These are phyloP conservation scores for Lytechinus pictus DNA, from an alignment of 35 echinoderm and acorn worm genomes.

Conservation along the genomic window DNA sequence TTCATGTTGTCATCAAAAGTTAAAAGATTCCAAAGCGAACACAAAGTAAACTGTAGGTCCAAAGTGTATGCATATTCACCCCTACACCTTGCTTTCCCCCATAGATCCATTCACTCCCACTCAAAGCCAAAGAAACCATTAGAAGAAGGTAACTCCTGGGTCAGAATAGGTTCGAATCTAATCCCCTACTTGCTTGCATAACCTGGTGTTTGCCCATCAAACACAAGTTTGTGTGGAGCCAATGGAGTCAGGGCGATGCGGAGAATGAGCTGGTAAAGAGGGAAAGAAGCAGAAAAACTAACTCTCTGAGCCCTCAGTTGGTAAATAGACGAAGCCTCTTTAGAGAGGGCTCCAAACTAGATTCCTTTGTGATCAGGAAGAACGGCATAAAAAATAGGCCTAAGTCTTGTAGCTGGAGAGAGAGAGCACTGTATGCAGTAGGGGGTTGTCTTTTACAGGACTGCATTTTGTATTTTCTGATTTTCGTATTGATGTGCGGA, in stretches of 20 bases:
- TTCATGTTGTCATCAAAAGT: constrained; percentile 39
- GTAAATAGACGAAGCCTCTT: constrained; percentile 51
- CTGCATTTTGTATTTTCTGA: too few relatives aligned
- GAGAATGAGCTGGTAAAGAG: background rate
- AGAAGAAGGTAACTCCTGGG: constrained; percentile 1
- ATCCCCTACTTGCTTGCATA: constrained; percentile 48
- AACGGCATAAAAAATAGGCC: background rate
- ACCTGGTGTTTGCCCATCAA: constrained; percentile 39
- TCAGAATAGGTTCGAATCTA: background rate
- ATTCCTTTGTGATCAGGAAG: constrained; percentile 2
- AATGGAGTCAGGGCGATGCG: constrained; percentile 18
- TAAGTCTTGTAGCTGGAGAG: background rate
- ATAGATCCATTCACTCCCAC: background rate
- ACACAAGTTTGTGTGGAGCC: constrained; percentile 44
- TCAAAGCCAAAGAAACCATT: background rate
- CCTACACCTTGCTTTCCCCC: background rate
- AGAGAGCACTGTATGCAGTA: background rate
- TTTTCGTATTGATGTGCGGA: background rate
- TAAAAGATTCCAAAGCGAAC: background rate
- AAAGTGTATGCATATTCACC: background rate
- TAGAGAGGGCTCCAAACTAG: constrained; percentile 9
- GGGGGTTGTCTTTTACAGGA: background rate
- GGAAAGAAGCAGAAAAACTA: constrained; percentile 32
- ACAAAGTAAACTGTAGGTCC: background rate
- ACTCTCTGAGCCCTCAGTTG: background rate